These are phyloP conservation scores for Drosophila atripex DNA, from an alignment of 2,888 invertebrate species.

Conservation along the genomic window DNA sequence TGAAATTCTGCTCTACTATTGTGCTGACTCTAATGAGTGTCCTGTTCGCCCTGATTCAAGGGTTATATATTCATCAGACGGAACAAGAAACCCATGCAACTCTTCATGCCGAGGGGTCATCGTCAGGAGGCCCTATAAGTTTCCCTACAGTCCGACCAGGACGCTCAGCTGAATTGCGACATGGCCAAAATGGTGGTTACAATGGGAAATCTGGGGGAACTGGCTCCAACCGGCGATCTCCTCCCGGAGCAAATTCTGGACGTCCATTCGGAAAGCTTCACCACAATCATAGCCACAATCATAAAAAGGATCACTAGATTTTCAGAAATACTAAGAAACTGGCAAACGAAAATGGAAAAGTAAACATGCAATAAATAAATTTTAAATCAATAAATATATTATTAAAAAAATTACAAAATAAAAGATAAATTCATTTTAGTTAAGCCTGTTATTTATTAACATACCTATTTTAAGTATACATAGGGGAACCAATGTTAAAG, in stretches of 20 bases:
- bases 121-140: conserved; percentile 9
- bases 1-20: background rate
- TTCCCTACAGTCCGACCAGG: conserved; percentile 14
- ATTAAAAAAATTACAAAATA: background rate
- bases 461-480: too few species aligned
- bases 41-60: conserved; percentile 4
- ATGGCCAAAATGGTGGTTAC: background rate
- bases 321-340: background rate
- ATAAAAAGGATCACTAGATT: background rate
- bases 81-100: background rate
- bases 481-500: too few species aligned
- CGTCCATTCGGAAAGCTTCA: background rate
- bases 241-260: background rate
- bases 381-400: background rate
- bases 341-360: background rate
- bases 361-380: background rate
- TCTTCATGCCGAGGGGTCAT: background rate
- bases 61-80: background rate
- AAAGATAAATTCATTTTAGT: too few species aligned
- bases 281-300: background rate
- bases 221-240: background rate
- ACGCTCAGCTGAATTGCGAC: background rate
- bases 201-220: background rate
- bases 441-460: too few species aligned
- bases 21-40: background rate